Evolutionary conservation across 1,140 invertebrate species (phyloP), one percentile per base, ranked within the genome.

Genomic region (Orius insidiosus): DNA sequence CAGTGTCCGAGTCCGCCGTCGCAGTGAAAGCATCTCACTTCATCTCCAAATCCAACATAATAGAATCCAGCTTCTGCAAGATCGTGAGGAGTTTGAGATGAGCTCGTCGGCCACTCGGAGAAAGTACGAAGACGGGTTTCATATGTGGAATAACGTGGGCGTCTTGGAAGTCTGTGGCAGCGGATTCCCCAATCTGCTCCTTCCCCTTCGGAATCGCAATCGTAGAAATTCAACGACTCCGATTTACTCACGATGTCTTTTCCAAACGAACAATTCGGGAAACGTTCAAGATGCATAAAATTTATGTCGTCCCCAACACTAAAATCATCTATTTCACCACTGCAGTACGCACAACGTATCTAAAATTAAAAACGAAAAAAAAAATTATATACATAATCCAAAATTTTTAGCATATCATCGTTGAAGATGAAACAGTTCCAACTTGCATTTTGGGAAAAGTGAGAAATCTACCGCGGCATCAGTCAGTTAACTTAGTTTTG

Each of bases 1-100:
- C 89, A 96, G 56, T 80, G 77, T 50, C 78, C 69, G 15, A 94
- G 64, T 0, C 84, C 85, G 16, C 85, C 84, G 59, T 85, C 80
- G 64, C 90, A 96, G 63, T 88, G 80, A 63, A 90, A 93, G 67
- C 90, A 96, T 40, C 82, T 72, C 4, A 92, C 86, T 66, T 81
- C 70, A 63, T 83, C 80, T 11, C 60, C 62, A 39, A 63, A 57
- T 30, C 73, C 74, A 54, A 69, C 65, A 62, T 82, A 85, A 61
- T 76, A 86, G 57, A 87, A 84, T 30, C 84, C 84, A 50, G 82
- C 78, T 47, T 69, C 68, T 1, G 80, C 75, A 38, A 88, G 59
- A 40, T 70, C 61, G 48, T 75, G 68, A 1, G 78, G 75, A 10
- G 68, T 71, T 59, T 80, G 78, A 40, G 67, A 68, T 31, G 77